Base-by-base conservation (phyloP, 2,113 vertebrate genomes). In the Probosciger aterrimus region DNA sequence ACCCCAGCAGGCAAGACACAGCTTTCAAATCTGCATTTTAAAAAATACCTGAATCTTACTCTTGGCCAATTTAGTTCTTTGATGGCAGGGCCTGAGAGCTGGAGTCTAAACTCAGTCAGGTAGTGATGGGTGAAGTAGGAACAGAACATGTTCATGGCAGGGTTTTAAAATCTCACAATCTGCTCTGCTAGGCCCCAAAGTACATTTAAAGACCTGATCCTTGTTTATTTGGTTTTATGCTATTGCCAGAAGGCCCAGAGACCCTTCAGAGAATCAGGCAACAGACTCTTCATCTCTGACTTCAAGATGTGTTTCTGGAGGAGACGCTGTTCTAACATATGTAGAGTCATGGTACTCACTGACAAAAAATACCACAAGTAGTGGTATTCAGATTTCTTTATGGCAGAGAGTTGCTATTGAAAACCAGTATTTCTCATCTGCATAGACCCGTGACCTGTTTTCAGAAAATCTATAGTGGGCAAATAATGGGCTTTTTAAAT, bases 251-350 rank as follows among this genome's bases (percentile, higher is more conserved):
- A 13, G 18, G 20, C 43, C 20, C 20, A 57, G 33, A 60, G 28
- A 25, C 33, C 50, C 28, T 67, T 67, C 6, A 31, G 46, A 78
- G 41, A 50, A 43, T 52, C 9, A 37, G n/a, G 8, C n/a, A 35
- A 52, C 16, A 39, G 31, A 23, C 55, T 57, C 31, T n/a, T 59
- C 57, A n/a, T 15, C 57, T n/a, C 6, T 44, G 14, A 19, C 50
- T 81, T 67, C 24, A 46, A 33, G 5, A 6, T 57, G 20, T 3
- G 9, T 83, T 65, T 76, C 68, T 76, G 44, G 30, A 81, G 44
- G 3, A 88, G 12, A 27, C 9, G 12, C 14, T 43, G 13, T 1
- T 0, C 31, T 60, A 39, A 9, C 23, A 12, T 12, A 25, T 4
- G 5, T 15, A 39, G 31, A 69, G 16, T 64, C 18, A 25, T n/a